A percentile compares a stretch with the other conserved stretches of the same genome.
Conservation (phyloP, 1,140 invertebrate genomes). For the Zeugodacus cucurbitae region DNA sequence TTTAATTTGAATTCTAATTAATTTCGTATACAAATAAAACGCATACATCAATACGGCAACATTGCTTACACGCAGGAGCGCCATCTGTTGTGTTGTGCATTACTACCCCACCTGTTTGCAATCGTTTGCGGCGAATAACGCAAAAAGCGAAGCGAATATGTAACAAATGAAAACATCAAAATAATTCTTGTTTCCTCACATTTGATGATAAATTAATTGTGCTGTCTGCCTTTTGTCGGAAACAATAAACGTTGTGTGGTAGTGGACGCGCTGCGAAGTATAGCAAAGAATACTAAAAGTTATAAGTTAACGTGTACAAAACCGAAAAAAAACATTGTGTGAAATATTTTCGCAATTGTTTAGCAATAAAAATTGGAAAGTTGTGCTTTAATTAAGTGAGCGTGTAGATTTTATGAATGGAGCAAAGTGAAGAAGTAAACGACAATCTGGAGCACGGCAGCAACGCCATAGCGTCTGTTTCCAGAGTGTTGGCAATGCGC, state of each 20-base stretch:
- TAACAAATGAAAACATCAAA: background rate
- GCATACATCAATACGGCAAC: background rate
- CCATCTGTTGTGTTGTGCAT: background rate
- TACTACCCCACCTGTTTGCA: constrained; percentile 14
- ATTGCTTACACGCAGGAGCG: background rate
- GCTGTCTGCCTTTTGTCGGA: background rate
- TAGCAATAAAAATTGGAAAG: background rate
- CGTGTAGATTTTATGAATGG: background rate
- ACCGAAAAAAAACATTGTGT: background rate
- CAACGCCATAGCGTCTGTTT: background rate
- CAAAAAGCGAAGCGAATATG: background rate
- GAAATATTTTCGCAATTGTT: background rate
- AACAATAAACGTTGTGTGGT: background rate
- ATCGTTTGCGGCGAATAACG: background rate
- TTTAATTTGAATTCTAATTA: too few species aligned
- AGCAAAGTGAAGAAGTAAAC: background rate
- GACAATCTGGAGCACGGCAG: background rate
- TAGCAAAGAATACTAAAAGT: background rate
- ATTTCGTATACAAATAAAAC: too few species aligned
- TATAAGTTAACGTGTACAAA: background rate
- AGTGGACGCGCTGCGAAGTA: background rate
- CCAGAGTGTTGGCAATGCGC: background rate
- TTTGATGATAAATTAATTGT: background rate
- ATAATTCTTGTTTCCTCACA: background rate
- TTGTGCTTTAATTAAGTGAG: background rate